Conservation (phyloP, 2,113 vertebrate species). For the Etheostoma cragini region DNA sequence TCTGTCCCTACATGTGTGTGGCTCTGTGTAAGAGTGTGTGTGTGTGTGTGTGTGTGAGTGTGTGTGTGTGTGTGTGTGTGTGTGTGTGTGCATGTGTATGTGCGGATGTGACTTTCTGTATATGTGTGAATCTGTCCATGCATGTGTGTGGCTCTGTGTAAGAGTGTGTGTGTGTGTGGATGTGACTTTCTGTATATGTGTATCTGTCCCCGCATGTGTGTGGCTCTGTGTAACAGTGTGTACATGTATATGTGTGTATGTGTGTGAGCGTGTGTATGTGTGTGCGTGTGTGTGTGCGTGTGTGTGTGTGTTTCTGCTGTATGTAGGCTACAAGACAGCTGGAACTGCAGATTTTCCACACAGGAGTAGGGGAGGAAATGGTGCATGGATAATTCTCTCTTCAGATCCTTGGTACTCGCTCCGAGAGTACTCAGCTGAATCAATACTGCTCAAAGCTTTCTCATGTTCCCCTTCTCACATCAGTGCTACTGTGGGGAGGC, state of each 20-base stretch:
- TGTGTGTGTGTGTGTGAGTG: not conserved
- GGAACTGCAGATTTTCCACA: slow-evolving; percentile 72
- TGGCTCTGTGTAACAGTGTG: no score
- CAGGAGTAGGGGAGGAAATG: slow-evolving; percentile 77
- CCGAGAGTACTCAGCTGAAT: slow-evolving; percentile 74
- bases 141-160: no score
- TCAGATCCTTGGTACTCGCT: slow-evolving; percentile 74
- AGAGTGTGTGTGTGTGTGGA: not conserved
- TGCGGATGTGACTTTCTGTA: no score
- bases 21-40: no score
- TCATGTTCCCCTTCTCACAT: slow-evolving; percentile 73
- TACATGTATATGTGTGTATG: no score
- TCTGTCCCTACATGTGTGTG: no score
- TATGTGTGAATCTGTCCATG: no score
- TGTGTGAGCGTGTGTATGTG: not conserved
- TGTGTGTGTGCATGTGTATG: not conserved
- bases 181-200: not conserved
- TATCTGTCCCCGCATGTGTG: no score
- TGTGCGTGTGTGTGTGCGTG: not conserved
- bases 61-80: not conserved
- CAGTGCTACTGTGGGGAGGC: slow-evolving; percentile 49
- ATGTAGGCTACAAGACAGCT: slow-evolving; percentile 72
- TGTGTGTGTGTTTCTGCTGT: slow-evolving; percentile 49
- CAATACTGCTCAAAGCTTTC: slow-evolving; percentile 81
- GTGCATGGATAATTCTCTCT: slow-evolving; percentile 82